A percentile compares a stretch with the other conserved stretches of the same genome.
phyloP scores from a whole-genome alignment of 1,140 invertebrate genomes.

The Melanaphis sacchari region DNA sequence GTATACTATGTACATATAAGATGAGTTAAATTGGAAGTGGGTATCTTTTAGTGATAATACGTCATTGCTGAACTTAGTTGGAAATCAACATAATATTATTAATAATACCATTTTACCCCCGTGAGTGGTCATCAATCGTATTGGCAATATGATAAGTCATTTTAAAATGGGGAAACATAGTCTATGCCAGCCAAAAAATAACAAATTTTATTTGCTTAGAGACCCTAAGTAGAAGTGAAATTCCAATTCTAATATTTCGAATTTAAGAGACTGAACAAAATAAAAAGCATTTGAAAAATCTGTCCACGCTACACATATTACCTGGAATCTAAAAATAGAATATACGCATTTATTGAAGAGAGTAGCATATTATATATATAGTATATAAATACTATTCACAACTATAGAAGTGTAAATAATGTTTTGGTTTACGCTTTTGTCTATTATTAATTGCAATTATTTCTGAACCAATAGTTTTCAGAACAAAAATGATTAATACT shows the following conservation, averaged over 20 bases:
- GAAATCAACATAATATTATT: background rate
- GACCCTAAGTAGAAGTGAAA: background rate
- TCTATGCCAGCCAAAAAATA: background rate
- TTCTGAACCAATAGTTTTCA: background rate
- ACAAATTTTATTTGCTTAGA: background rate
- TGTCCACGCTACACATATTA: background rate
- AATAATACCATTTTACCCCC: background rate
- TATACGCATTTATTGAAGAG: background rate
- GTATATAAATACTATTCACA: background rate
- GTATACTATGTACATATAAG: background rate
- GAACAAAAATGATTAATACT: background rate
- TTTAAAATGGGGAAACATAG: background rate
- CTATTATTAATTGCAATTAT: background rate
- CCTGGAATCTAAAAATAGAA: background rate
- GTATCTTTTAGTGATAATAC: background rate
- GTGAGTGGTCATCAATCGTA: background rate
- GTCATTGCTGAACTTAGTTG: background rate
- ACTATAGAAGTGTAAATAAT: background rate
- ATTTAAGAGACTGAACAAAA: background rate
- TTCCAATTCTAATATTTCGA: background rate
- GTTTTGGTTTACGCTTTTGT: background rate
- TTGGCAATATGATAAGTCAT: background rate
- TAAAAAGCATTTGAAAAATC: background rate
- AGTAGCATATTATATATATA: background rate
- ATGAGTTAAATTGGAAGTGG: background rate